Conservation (phyloP, 2,113 vertebrate species). For the Chrysochloris asiatica region DNA sequence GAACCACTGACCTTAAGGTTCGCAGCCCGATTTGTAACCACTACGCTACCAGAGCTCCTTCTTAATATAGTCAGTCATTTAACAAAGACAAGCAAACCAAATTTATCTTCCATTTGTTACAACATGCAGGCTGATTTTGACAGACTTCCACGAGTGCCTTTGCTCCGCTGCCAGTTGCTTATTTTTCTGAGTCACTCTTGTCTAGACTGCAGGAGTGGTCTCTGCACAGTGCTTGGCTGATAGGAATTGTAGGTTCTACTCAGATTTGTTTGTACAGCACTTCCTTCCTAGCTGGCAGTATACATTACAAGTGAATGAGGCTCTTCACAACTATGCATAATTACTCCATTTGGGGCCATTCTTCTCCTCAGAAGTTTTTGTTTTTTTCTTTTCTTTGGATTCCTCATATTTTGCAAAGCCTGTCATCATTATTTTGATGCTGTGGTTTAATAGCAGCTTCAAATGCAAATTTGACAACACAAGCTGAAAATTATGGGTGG, state of each 20-base stretch:
- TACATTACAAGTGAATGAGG: constrained; percentile 4
- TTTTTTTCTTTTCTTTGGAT: constrained; percentile 53
- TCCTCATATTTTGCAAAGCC: constrained; percentile 59
- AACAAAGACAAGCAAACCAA: constrained; percentile 53
- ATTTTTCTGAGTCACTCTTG: background rate
- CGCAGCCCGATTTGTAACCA: too few relatives aligned
- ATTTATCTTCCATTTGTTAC: constrained; percentile 41
- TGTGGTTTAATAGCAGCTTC: constrained; percentile 74
- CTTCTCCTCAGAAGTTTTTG: constrained; percentile 54
- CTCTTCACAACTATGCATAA: constrained; percentile 45
- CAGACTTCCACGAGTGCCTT: background rate
- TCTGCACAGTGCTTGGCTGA: background rate
- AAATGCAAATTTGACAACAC: constrained; percentile 80
- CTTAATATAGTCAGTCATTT: too few relatives aligned
- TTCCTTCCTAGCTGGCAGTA: constrained; percentile 24
- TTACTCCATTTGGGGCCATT: constrained; percentile 71
- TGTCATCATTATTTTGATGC: constrained; percentile 60
- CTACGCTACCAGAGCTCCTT: too few relatives aligned
- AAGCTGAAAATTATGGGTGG: constrained; percentile 36
- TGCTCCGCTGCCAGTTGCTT: background rate
- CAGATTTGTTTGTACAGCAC: constrained; percentile 58
- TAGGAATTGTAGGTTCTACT: constrained; percentile 43
- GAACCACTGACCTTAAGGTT: too few relatives aligned
- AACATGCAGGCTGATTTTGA: constrained; percentile 33
- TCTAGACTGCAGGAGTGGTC: background rate